Percentiles rank a stretch among this genome's conserved stretches.
Evolutionary conservation across 2,888 invertebrate species (phyloP).

Genomic region (Eucriotettix oculatus): DNA sequence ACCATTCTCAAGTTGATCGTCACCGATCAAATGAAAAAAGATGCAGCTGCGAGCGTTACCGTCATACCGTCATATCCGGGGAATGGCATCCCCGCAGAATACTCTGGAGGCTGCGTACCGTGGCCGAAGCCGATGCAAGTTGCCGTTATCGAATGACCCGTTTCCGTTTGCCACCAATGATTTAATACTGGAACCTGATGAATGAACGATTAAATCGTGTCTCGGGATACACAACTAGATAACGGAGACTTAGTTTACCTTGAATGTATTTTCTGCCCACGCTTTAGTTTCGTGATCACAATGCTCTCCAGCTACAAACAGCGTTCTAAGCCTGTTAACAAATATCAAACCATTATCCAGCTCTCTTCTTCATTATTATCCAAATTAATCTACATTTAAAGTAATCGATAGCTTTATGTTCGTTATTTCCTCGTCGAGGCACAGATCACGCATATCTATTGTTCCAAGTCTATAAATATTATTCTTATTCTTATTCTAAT

Average conservation of each 20-base stretch:
- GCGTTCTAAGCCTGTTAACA: slow-evolving; percentile 19
- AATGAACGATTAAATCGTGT: neutral
- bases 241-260: slow-evolving; percentile 21
- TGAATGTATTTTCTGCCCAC: slow-evolving; percentile 55
- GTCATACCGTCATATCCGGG: slow-evolving; percentile 73
- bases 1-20: no score
- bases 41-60: no score
- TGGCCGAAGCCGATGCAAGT: slow-evolving; percentile 64
- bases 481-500: no score
- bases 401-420: no score
- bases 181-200: slow-evolving; percentile 53
- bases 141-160: slow-evolving; percentile 78
- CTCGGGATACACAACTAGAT: no score
- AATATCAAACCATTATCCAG: no score
- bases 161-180: slow-evolving; percentile 97
- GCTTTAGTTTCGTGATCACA: slow-evolving; percentile 78
- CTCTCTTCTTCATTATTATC: no score
- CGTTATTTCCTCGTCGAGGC: no score
- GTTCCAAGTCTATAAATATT: no score
- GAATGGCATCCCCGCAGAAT: slow-evolving; percentile 70
- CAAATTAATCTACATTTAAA: no score
- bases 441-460: no score
- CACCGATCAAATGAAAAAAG: no score
- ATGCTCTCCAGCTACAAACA: slow-evolving; percentile 84
- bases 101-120: slow-evolving; percentile 49